Conservation (phyloP, 35 echinoderm and acorn worm genomes). For the Hemicentrotus pulcherrimus region DNA sequence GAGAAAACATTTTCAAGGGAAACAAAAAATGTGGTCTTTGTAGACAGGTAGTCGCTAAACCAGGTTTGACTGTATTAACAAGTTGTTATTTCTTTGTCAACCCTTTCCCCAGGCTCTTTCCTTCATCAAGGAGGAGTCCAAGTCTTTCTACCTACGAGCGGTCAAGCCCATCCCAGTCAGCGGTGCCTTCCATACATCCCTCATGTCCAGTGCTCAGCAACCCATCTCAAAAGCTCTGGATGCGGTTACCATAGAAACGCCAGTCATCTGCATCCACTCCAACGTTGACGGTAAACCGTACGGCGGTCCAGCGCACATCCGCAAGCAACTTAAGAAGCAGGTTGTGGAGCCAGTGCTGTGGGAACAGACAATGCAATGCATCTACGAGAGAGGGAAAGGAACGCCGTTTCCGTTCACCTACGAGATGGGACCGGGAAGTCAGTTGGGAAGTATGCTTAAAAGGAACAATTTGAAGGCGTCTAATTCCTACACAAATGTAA, state of each 20-base stretch:
- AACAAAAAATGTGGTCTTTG: no score
- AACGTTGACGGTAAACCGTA: conserved; percentile 81
- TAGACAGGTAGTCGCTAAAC: not conserved
- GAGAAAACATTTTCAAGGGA: no score
- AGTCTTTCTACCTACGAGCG: conserved; percentile 57
- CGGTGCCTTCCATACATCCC: conserved; percentile 89
- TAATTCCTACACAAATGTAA: conserved; percentile 52
- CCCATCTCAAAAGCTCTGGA: conserved; percentile 54
- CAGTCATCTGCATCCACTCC: conserved; percentile 77
- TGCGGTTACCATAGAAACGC: conserved; percentile 68
- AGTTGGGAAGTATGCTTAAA: conserved; percentile 74
- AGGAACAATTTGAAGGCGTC: conserved; percentile 80
- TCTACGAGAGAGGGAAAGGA: conserved; percentile 71
- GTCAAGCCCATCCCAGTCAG: conserved; percentile 77
- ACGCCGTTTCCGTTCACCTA: conserved; percentile 71
- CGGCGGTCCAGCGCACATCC: conserved; percentile 58
- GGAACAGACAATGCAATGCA: conserved; percentile 93
- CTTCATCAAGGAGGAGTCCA: conserved; percentile 77
- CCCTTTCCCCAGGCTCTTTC: conserved; percentile 70
- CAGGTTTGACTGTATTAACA: not conserved
- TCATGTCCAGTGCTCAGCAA: conserved; percentile 82
- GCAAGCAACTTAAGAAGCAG: conserved; percentile 66
- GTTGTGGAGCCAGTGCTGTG: conserved; percentile 79
- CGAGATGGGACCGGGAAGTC: conserved; percentile 91
- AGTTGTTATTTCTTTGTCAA: not conserved